A percentile compares a stretch with the other conserved stretches of the same genome.
These are phyloP conservation scores for Aplysia californica DNA, from an alignment of 1,140 invertebrate species.

Conservation along the genomic window DNA sequence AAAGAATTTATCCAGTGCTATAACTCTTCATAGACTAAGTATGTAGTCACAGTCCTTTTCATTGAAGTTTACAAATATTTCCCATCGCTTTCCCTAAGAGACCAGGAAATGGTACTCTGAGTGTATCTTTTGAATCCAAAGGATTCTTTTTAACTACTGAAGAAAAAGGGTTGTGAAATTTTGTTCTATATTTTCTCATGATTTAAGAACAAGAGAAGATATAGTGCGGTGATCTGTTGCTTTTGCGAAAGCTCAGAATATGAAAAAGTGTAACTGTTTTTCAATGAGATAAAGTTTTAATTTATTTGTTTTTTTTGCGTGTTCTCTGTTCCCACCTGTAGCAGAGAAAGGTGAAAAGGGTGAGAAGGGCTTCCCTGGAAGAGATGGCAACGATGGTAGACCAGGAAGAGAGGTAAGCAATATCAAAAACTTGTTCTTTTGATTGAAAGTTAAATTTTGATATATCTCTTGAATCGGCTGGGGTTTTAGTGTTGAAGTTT, in stretches of 20 bases:
- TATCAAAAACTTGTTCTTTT: neutral
- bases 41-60: too few species aligned
- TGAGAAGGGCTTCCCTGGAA: neutral
- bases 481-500: too few species aligned
- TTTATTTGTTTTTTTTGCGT: neutral
- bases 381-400: neutral
- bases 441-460: neutral
- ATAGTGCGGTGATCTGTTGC: neutral
- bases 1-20: too few species aligned
- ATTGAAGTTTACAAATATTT: too few species aligned
- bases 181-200: neutral
- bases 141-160: too few species aligned
- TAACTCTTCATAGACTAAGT: too few species aligned
- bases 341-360: conserved; percentile 2
- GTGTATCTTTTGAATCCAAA: too few species aligned
- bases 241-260: neutral
- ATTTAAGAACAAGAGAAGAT: neutral
- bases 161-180: neutral
- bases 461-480: too few species aligned
- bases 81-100: too few species aligned
- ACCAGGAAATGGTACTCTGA: too few species aligned
- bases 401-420: neutral
- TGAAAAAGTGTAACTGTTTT: neutral
- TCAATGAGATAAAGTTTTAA: neutral
- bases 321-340: neutral